Evolutionary conservation across 2,113 vertebrate species (phyloP).

Genomic region (Felis catus): DNA sequence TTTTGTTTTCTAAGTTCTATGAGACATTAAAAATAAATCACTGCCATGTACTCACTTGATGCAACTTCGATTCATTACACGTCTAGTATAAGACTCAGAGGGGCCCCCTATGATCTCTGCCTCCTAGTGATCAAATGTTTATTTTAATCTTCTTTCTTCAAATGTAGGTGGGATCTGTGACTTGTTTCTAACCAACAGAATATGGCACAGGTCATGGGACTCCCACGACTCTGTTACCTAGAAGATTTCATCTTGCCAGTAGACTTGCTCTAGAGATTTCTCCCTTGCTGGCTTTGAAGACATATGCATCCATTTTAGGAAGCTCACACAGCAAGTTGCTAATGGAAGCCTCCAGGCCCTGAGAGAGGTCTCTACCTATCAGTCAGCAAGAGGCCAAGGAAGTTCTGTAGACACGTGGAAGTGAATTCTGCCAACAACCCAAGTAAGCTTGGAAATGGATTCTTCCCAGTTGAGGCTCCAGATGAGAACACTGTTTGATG

Average conservation of each 20-base stretch:
- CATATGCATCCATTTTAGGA: accelerated
- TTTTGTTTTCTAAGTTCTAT: background rate
- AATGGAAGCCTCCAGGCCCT: background rate
- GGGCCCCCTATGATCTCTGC: background rate
- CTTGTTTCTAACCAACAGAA: background rate
- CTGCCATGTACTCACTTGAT: background rate
- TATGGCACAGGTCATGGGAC: background rate
- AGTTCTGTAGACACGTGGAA: background rate
- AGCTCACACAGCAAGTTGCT: background rate
- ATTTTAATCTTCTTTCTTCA: background rate
- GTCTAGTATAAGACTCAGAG: background rate
- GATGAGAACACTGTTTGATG: background rate
- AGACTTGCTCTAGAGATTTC: background rate
- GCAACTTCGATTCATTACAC: background rate
- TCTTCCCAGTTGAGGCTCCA: background rate
- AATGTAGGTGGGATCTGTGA: background rate
- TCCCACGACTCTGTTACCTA: background rate
- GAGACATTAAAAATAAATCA: background rate
- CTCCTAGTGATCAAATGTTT: background rate
- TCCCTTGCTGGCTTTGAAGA: background rate
- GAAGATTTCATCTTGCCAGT: background rate
- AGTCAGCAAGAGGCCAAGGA: background rate
- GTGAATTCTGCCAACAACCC: background rate
- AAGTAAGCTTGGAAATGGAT: background rate
- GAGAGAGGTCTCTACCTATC: background rate